Conservation (phyloP, 2,113 vertebrate species). For the Cinclus mexicanus region DNA sequence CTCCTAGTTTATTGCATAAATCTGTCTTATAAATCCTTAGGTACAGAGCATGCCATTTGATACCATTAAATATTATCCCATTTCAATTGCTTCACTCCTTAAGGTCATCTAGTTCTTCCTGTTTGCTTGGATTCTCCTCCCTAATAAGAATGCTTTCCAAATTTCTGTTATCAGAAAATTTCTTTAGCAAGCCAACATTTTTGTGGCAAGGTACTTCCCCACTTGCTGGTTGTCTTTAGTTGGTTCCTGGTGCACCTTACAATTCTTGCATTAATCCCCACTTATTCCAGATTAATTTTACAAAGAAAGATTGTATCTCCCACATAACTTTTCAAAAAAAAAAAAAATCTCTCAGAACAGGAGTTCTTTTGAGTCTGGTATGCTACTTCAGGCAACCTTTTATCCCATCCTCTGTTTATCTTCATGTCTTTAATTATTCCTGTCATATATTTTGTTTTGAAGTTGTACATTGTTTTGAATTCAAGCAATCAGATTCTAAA, state of each 20-base stretch:
- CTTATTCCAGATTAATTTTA: background rate
- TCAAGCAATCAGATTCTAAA: background rate
- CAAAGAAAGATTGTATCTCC: constrained; percentile 2
- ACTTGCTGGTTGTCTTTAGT: background rate
- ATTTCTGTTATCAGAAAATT: constrained; percentile 50
- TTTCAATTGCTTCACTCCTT: constrained; percentile 38
- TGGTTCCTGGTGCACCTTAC: constrained; percentile 27
- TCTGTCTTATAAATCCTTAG: background rate
- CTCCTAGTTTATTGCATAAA: constrained; percentile 16
- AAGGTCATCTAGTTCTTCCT: constrained; percentile 57
- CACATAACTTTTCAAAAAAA: background rate
- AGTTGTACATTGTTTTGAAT: background rate
- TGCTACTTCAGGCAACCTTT: background rate
- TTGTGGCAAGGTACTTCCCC: constrained; percentile 58
- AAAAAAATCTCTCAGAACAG: background rate
- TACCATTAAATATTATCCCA: background rate
- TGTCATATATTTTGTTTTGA: background rate
- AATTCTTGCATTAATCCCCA: background rate
- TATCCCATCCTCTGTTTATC: background rate
- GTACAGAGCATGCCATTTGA: background rate
- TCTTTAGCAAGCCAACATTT: constrained; percentile 55
- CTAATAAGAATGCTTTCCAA: constrained; percentile 32
- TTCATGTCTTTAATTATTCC: background rate
- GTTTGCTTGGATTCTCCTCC: constrained; percentile 50
- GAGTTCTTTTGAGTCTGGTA: background rate